Evolutionary conservation across 2,113 vertebrate species (phyloP).

Genomic region (Upupa epops): DNA sequence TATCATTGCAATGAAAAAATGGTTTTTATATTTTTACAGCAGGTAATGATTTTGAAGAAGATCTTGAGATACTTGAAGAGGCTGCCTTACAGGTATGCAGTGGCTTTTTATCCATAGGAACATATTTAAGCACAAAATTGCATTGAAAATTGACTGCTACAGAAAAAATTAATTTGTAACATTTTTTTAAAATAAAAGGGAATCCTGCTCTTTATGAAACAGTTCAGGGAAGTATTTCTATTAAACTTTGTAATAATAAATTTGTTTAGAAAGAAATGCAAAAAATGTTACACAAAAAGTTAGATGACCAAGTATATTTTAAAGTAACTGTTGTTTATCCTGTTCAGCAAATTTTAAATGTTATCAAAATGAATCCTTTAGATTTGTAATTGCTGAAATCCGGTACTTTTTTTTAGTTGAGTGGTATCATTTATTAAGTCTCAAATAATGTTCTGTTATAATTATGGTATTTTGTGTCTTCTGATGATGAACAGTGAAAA

Average conservation of each 20-base stretch:
- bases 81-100: conserved; percentile 90
- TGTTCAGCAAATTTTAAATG: not conserved
- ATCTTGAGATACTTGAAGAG: conserved; percentile 98
- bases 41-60: conserved; percentile 96
- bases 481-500: not conserved
- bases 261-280: not conserved
- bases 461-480: not conserved
- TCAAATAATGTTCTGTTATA: not conserved
- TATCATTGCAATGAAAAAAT: not conserved
- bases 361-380: not conserved
- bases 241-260: not conserved
- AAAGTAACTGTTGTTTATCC: not conserved
- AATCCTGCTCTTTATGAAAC: not conserved
- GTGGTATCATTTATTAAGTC: not conserved
- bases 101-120: not conserved
- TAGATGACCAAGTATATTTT: not conserved
- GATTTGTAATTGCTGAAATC: not conserved
- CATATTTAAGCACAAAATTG: not conserved
- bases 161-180: not conserved
- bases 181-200: not conserved
- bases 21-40: conserved; percentile 30
- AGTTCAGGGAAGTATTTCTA: not conserved
- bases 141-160: not conserved
- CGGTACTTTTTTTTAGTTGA: not conserved
- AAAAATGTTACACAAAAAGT: not conserved